Evolutionary conservation across 1,140 invertebrate species (phyloP).

Genomic region (Ooceraea biroi): DNA sequence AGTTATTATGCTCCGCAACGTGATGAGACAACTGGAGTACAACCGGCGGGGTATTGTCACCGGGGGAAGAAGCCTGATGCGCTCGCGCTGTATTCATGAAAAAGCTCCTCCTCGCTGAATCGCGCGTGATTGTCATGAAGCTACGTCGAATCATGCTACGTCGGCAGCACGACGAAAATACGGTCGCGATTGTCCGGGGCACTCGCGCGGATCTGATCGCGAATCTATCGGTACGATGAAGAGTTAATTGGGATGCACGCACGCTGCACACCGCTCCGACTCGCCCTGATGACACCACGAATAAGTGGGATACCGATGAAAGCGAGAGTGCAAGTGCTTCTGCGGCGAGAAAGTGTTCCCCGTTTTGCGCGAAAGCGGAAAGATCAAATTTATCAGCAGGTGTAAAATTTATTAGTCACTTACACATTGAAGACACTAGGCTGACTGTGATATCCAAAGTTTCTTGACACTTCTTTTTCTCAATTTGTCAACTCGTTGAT

Average conservation of each 20-base stretch:
- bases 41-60: conserved; percentile 2
- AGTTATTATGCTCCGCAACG: conserved; percentile 20
- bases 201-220: conserved; percentile 75
- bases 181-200: conserved; percentile 75
- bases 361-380: not conserved
- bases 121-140: conserved; percentile 6
- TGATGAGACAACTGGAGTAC: conserved; percentile 37
- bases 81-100: not conserved
- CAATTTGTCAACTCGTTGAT: too few species aligned
- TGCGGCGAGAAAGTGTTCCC: not conserved
- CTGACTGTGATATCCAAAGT: too few species aligned
- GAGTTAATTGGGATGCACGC: conserved; percentile 81
- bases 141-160: conserved; percentile 78
- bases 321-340: conserved; percentile 13
- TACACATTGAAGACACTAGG: too few species aligned
- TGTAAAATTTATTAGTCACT: too few species aligned
- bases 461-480: too few species aligned
- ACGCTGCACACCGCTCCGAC: conserved; percentile 78
- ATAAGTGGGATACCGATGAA: conserved; percentile 58
- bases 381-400: too few species aligned
- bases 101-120: conserved; percentile 30
- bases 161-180: conserved; percentile 73
- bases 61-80: not conserved
- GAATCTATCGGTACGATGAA: conserved; percentile 77
- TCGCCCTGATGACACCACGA: conserved; percentile 72